Evolutionary conservation across 2,888 invertebrate species (phyloP).

Genomic region (Acrobasis repandana): DNA sequence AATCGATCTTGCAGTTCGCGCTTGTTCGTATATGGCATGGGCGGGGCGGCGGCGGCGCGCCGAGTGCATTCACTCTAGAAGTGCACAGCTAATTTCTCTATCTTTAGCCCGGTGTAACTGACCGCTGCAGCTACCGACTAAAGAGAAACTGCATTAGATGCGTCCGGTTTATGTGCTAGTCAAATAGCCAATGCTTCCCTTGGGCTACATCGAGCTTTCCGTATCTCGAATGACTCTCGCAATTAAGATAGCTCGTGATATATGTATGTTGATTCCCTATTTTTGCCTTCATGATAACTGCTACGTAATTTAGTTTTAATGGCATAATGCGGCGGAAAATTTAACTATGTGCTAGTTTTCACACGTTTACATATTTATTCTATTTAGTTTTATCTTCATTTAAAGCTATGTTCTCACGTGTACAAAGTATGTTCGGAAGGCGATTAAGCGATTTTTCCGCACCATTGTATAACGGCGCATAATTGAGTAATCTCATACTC

Average conservation of each 20-base stretch:
- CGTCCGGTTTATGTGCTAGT: conserved; percentile 72
- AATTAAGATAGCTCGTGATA: conserved; percentile 29
- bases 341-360: conserved; percentile 9
- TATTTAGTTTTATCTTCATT: conserved; percentile 1
- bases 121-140: conserved; percentile 67
- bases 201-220: conserved; percentile 32
- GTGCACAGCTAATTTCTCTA: conserved; percentile 79
- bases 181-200: conserved; percentile 47
- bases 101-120: conserved; percentile 80
- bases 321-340: conserved; percentile 7
- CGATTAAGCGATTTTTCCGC: conserved; percentile 16
- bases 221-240: conserved; percentile 28
- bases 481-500: conserved; percentile 12
- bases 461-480: conserved; percentile 16
- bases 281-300: conserved; percentile 18
- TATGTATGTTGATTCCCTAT: conserved; percentile 15
- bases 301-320: conserved; percentile 15
- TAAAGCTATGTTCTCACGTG: not conserved
- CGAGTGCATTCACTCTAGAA: conserved; percentile 74
- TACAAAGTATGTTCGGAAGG: conserved; percentile 1
- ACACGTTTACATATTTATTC: conserved; percentile 12
- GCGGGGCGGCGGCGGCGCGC: conserved; percentile 45
- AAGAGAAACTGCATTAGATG: conserved; percentile 79
- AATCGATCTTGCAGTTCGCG: conserved; percentile 77
- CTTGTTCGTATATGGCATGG: conserved; percentile 69